phyloP scores from a whole-genome alignment of 92 coral and sea anemone genomes.

The Parazoanthus darwini region DNA sequence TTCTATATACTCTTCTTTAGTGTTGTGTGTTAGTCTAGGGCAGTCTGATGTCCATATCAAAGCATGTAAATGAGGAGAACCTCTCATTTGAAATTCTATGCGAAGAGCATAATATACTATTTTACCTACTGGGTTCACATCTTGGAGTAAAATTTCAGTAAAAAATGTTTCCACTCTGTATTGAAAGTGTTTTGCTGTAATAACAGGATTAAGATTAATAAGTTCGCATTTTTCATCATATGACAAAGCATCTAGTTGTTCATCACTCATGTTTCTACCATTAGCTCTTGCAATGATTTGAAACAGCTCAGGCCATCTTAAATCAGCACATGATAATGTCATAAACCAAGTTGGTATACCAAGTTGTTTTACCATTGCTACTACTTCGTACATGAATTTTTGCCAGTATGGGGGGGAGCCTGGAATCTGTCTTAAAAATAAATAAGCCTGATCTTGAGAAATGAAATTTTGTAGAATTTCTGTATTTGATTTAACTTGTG shows the following conservation, averaged over 20 bases:
- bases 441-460: slow-evolving; percentile 53
- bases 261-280: slow-evolving; percentile 34
- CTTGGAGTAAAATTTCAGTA: neutral
- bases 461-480: slow-evolving; percentile 40
- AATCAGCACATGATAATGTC: slow-evolving; percentile 49
- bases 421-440: too few species aligned
- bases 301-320: neutral
- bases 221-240: slow-evolving; percentile 42
- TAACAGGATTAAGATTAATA: too few species aligned
- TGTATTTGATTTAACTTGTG: slow-evolving; percentile 54
- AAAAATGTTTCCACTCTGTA: slow-evolving; percentile 28
- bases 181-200: slow-evolving; percentile 51
- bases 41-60: slow-evolving; percentile 59
- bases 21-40: slow-evolving; percentile 29
- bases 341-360: slow-evolving; percentile 4
- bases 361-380: slow-evolving; percentile 48
- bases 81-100: too few species aligned
- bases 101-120: neutral
- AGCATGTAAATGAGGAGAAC: slow-evolving; percentile 51
- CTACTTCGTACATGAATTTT: neutral
- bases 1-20: slow-evolving; percentile 30
- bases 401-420: slow-evolving; percentile 38
- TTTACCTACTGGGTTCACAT: too few species aligned
- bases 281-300: slow-evolving; percentile 10
- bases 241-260: slow-evolving; percentile 45